Conservation (phyloP, 2,888 invertebrate species). For the Leptopilina syphax region DNA sequence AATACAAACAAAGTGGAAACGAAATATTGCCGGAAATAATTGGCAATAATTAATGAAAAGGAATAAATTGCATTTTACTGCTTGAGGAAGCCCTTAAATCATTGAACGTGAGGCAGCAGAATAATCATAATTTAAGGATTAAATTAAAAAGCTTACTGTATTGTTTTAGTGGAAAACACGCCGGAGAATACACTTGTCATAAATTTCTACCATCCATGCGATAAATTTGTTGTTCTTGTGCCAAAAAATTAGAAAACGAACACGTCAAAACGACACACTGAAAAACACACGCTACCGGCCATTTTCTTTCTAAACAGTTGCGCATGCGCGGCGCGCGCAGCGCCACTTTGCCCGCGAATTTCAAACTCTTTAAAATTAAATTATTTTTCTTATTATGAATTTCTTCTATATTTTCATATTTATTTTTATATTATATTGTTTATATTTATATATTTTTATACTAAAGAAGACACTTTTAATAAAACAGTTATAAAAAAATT, state of each 20-base stretch:
- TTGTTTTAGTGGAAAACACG: slow-evolving; percentile 53
- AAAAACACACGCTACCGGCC: slow-evolving; percentile 71
- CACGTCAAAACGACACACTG: slow-evolving; percentile 57
- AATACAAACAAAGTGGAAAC: not conserved
- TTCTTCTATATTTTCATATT: too few species aligned
- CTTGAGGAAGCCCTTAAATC: slow-evolving; percentile 16
- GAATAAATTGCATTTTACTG: not conserved
- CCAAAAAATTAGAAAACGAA: slow-evolving; percentile 50
- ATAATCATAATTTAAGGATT: not conserved
- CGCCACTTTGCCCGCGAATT: slow-evolving; percentile 23
- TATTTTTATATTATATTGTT: too few species aligned
- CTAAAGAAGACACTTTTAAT: too few species aligned
- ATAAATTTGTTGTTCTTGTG: slow-evolving; percentile 40
- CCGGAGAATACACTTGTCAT: slow-evolving; percentile 26
- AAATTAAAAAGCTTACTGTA: slow-evolving; percentile 1
- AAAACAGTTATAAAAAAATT: too few species aligned
- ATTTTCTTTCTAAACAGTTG: slow-evolving; percentile 63
- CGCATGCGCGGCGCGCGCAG: slow-evolving; percentile 31
- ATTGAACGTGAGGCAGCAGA: slow-evolving; percentile 24
- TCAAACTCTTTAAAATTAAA: not conserved
- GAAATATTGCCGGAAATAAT: not conserved
- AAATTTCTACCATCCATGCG: slow-evolving; percentile 43
- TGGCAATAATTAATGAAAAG: not conserved
- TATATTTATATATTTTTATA: too few species aligned
- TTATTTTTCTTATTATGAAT: too few species aligned